Conservation (phyloP, 2,797 vertebrate genomes). For the Pangasius macronema region DNA sequence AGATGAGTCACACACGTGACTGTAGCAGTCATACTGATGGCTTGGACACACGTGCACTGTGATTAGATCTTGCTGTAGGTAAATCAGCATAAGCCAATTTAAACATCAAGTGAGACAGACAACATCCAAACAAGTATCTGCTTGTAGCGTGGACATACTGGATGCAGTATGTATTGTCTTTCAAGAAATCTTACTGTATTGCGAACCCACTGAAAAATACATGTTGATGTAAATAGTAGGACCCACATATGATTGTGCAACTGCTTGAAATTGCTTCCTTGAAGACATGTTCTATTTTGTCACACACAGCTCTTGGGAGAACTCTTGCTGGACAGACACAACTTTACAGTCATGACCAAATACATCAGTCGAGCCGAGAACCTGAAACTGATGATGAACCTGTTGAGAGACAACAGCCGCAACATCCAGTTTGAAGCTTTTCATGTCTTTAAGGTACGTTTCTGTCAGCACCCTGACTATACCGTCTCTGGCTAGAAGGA, state of each 20-base stretch:
- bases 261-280: background rate
- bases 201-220: background rate
- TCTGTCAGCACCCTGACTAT: background rate
- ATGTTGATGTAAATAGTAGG: background rate
- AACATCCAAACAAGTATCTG: background rate
- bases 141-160: background rate
- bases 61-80: background rate
- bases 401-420: slow-evolving; percentile 81
- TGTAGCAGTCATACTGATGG: background rate
- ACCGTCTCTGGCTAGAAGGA: background rate
- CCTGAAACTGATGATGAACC: slow-evolving; percentile 85
- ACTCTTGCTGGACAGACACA: slow-evolving; percentile 81
- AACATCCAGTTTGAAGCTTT: slow-evolving; percentile 86
- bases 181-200: background rate
- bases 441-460: slow-evolving; percentile 81
- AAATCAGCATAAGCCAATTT: background rate
- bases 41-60: background rate
- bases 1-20: background rate
- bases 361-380: slow-evolving; percentile 83
- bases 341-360: slow-evolving; percentile 83
- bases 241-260: background rate
- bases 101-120: background rate
- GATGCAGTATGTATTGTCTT: background rate
- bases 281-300: background rate
- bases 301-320: slow-evolving; percentile 77